phyloP scores from a whole-genome alignment of 2,888 invertebrate genomes.

The Eulithis prunata region DNA sequence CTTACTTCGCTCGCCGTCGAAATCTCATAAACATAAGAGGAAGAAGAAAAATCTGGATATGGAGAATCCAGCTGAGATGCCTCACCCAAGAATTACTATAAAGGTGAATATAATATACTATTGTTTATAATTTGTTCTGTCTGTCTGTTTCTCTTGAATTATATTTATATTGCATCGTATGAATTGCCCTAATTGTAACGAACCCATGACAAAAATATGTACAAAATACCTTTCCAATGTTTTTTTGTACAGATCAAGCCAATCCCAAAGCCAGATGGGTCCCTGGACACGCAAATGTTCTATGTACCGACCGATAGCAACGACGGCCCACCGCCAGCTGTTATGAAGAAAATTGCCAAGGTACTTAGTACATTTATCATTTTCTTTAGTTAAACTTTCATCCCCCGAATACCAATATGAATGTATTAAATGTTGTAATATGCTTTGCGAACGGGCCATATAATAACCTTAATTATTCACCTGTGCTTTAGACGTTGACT shows the following conservation, averaged over 20 bases:
- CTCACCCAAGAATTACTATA: constrained; percentile 91
- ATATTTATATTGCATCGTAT: not conserved
- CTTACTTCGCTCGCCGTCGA: constrained; percentile 86
- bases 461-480: not conserved
- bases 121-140: not conserved
- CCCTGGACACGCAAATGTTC: constrained; percentile 90
- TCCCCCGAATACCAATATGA: not conserved
- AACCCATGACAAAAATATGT: no score
- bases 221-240: not conserved
- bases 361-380: constrained; percentile 42
- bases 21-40: constrained; percentile 91
- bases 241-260: constrained; percentile 87
- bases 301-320: constrained; percentile 89
- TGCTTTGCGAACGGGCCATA: not conserved
- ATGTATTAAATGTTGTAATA: no score
- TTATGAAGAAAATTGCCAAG: constrained; percentile 73
- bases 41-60: constrained; percentile 91
- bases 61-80: constrained; percentile 78
- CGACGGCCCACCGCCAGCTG: constrained; percentile 79
- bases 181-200: no score
- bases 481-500: not conserved
- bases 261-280: constrained; percentile 91
- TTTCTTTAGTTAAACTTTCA: not conserved
- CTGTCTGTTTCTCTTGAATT: not conserved
- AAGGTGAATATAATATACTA: constrained; percentile 79